Percentiles rank a stretch among this genome's conserved stretches.
Evolutionary conservation across 2,113 vertebrate genomes (phyloP).

Genomic region (Pan paniscus): DNA sequence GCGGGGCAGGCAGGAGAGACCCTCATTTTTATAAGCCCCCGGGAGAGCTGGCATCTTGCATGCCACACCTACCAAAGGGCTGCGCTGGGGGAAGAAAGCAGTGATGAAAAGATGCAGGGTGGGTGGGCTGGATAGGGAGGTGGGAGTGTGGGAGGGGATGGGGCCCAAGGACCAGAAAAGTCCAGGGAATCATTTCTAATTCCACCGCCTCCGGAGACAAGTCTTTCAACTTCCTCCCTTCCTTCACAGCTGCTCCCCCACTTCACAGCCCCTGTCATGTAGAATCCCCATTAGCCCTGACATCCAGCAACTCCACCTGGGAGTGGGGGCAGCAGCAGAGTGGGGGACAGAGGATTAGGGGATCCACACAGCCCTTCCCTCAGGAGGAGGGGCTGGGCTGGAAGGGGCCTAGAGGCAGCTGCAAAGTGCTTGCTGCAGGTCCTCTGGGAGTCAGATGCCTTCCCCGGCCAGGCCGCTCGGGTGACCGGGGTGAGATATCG

Average conservation of each 20-base stretch:
- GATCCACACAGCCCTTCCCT: background rate
- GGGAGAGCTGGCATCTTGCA: background rate
- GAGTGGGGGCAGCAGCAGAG: background rate
- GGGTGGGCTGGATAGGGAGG: constrained; percentile 37
- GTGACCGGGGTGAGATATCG: background rate
- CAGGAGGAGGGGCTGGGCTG: background rate
- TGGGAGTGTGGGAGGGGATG: background rate
- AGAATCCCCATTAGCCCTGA: constrained; percentile 67
- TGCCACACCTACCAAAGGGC: constrained; percentile 23
- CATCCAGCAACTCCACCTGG: constrained; percentile 49
- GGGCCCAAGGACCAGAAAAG: background rate
- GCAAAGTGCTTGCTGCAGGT: background rate
- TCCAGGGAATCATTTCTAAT: constrained; percentile 23
- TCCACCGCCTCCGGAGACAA: background rate
- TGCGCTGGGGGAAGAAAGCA: background rate
- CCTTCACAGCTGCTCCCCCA: constrained; percentile 59
- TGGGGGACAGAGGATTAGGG: background rate
- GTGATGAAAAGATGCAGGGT: background rate
- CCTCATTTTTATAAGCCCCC: background rate
- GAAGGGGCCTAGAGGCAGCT: constrained; percentile 34
- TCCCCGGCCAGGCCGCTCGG: background rate
- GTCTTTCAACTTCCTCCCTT: constrained; percentile 67
- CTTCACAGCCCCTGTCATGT: constrained; percentile 72
- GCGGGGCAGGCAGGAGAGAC: too few species aligned
- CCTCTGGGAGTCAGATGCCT: background rate